A percentile compares a stretch with the other conserved stretches of the same genome.
Conservation (phyloP, 2,113 vertebrate species). For the Aix galericulata region DNA sequence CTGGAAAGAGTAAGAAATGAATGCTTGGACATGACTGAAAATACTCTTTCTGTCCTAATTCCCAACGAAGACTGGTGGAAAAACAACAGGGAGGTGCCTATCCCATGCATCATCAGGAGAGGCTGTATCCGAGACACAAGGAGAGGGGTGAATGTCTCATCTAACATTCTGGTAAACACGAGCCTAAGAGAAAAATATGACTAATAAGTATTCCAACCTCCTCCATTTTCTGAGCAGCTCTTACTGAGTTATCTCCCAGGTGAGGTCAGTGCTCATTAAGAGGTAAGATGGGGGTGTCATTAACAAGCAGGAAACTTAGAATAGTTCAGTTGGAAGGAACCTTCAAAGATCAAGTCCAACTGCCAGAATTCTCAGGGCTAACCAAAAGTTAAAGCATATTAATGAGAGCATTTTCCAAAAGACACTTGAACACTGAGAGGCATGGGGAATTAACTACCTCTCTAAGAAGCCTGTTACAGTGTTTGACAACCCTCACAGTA, state of each 20-base stretch:
- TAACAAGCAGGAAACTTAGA: not conserved
- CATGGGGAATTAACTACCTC: not conserved
- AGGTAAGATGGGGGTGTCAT: not conserved
- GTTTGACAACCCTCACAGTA: not conserved
- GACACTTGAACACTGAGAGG: not conserved
- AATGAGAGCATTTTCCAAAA: not conserved
- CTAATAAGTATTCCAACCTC: not conserved
- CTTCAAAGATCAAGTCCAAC: not conserved
- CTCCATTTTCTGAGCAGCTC: not conserved
- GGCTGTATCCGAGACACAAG: not conserved
- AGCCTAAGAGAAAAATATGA: not conserved
- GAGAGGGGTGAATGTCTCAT: not conserved
- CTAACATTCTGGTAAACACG: constrained; percentile 18
- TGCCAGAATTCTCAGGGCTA: not conserved
- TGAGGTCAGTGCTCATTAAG: not conserved
- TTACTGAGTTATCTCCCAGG: not conserved
- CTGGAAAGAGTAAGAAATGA: constrained; percentile 17
- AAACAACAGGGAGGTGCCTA: not conserved
- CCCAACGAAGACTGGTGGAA: not conserved
- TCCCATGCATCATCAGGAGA: not conserved
- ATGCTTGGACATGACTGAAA: not conserved
- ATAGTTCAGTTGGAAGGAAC: not conserved
- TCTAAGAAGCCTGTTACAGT: not conserved
- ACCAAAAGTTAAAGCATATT: not conserved
- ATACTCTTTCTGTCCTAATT: not conserved